Conservation (phyloP, 1,140 invertebrate species). For the Drosophila grimshawi region DNA sequence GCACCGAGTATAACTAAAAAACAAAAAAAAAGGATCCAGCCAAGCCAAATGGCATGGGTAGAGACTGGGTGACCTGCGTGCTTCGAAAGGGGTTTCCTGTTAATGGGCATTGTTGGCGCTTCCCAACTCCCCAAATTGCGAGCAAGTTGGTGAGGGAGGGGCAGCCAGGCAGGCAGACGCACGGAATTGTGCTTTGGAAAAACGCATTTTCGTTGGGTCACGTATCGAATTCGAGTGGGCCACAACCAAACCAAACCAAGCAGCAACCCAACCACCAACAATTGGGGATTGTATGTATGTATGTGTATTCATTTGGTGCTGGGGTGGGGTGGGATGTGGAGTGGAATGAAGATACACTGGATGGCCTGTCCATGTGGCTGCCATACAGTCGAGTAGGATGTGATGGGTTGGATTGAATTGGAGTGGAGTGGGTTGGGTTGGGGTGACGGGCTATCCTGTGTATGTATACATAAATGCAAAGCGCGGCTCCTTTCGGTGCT, state of each 20-base stretch:
- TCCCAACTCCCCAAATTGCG: background rate
- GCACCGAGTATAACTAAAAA: constrained; percentile 29
- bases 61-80: constrained; percentile 9
- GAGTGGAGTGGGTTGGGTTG: background rate
- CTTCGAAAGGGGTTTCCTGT: constrained; percentile 43
- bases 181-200: constrained; percentile 37
- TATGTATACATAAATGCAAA: constrained; percentile 80
- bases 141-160: background rate
- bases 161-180: background rate
- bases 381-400: constrained; percentile 1
- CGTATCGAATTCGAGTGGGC: constrained; percentile 72
- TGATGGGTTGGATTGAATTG: background rate
- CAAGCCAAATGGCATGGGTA: constrained; percentile 19
- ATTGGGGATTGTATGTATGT: constrained; percentile 27
- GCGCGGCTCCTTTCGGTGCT: constrained; percentile 70
- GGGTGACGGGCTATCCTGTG: constrained; percentile 38
- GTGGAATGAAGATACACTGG: constrained; percentile 38
- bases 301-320: constrained; percentile 4
- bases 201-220: constrained; percentile 78
- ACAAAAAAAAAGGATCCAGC: constrained; percentile 25
- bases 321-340: background rate
- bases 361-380: constrained; percentile 37
- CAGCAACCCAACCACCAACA: constrained; percentile 13
- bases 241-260: constrained; percentile 31
- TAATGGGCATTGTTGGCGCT: constrained; percentile 65